Evolutionary conservation across 2,888 invertebrate genomes (phyloP).

Genomic region (Ernsta delagoae): DNA sequence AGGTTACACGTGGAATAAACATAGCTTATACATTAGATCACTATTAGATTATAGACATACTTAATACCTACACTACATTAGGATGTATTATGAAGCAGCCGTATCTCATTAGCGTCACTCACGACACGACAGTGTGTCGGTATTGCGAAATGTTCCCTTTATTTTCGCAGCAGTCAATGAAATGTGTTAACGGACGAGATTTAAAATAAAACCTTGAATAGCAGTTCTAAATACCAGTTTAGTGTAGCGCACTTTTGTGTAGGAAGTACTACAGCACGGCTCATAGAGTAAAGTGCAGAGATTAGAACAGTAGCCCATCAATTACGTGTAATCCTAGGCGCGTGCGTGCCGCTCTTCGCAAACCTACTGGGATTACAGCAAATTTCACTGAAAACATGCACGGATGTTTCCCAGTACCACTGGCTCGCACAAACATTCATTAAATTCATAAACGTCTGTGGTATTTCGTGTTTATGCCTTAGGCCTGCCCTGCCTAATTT

Average conservation of each 20-base stretch:
- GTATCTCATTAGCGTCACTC: slow-evolving; percentile 21
- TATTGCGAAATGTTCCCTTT: slow-evolving; percentile 1
- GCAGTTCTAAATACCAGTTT: background rate
- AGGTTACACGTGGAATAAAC: too few species aligned
- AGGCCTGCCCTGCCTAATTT: background rate
- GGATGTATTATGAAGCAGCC: slow-evolving; percentile 21
- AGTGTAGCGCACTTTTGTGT: slow-evolving; percentile 5
- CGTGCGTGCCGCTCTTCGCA: slow-evolving; percentile 72
- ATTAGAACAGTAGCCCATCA: slow-evolving; percentile 79
- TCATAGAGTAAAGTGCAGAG: slow-evolving; percentile 73
- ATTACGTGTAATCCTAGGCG: slow-evolving; percentile 79
- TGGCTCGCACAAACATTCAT: slow-evolving; percentile 13
- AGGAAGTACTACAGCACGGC: slow-evolving; percentile 33
- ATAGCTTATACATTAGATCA: too few species aligned
- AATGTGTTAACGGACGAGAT: background rate
- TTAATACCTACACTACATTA: too few species aligned
- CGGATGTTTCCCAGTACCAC: slow-evolving; percentile 34
- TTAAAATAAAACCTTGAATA: background rate
- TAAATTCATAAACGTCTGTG: background rate
- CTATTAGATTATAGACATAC: too few species aligned
- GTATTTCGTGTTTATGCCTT: background rate
- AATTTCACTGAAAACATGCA: slow-evolving; percentile 58
- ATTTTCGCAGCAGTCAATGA: background rate
- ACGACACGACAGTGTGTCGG: slow-evolving; percentile 6
- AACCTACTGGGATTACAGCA: slow-evolving; percentile 79